Percentiles rank a stretch among this genome's conserved stretches.
These are phyloP conservation scores for Bergia puertoricense DNA, from an alignment of 92 coral and sea anemone genomes.

Conservation along the genomic window DNA sequence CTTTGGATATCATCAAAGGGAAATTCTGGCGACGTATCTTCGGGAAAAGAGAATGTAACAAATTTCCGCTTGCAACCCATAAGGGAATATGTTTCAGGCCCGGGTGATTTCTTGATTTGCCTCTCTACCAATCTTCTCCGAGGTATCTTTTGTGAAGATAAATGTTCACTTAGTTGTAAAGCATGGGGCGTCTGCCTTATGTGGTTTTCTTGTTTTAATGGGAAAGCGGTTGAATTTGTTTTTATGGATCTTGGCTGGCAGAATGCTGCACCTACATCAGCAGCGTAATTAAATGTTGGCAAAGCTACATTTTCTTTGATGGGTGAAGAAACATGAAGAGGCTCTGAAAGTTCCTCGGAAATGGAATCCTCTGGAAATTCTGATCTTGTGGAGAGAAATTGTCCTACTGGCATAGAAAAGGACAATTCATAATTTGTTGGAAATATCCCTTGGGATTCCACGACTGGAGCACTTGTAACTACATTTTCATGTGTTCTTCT, in stretches of 20 bases:
- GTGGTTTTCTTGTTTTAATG: neutral
- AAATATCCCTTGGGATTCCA: neutral
- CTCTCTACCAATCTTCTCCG: neutral
- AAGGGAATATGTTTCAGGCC: neutral
- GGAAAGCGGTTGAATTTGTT: neutral
- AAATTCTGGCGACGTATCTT: neutral
- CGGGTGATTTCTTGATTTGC: neutral
- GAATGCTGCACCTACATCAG: too few relatives aligned
- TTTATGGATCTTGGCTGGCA: too few relatives aligned
- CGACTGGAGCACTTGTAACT: neutral
- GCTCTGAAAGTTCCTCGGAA: neutral
- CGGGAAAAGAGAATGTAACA: conserved; percentile 22
- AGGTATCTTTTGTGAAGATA: neutral
- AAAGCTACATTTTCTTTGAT: neutral
- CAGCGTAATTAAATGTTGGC: neutral
- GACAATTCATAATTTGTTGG: too few relatives aligned
- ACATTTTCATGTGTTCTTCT: neutral
- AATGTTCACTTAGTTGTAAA: neutral
- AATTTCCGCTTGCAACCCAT: neutral
- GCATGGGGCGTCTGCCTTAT: neutral
- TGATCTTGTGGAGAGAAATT: too few relatives aligned
- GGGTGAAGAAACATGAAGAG: neutral
- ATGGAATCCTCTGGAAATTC: neutral
- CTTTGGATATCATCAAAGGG: neutral
- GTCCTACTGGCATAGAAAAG: too few relatives aligned